Conservation (phyloP, 1,140 invertebrate species). For the Bemisia tabaci region DNA sequence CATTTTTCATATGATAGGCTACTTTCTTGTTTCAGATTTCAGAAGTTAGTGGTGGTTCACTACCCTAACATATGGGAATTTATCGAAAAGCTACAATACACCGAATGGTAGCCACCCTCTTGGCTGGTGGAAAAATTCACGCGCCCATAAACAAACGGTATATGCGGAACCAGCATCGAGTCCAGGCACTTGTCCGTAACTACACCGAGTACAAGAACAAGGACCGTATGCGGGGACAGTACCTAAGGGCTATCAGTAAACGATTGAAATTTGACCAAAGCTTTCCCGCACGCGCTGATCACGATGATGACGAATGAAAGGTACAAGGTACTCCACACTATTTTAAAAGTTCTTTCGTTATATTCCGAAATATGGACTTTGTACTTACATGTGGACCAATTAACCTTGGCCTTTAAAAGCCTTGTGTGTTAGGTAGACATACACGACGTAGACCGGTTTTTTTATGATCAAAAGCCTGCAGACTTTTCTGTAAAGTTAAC, state of each 20-base stretch:
- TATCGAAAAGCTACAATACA: not conserved
- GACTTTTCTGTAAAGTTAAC: too few species aligned
- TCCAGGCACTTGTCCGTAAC: not conserved
- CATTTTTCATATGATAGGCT: too few species aligned
- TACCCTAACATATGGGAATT: not conserved
- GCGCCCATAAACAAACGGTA: not conserved
- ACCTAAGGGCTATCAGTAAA: not conserved
- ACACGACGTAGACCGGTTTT: too few species aligned
- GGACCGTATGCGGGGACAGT: not conserved
- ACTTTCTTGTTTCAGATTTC: too few species aligned
- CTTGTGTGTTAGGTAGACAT: too few species aligned
- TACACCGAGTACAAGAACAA: not conserved
- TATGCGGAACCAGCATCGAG: not conserved
- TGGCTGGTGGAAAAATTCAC: not conserved
- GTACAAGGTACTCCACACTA: too few species aligned
- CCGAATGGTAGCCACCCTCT: not conserved
- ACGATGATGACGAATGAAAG: too few species aligned
- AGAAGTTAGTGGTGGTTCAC: not conserved
- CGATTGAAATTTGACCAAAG: not conserved
- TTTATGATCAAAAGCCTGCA: too few species aligned
- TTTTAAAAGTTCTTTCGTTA: too few species aligned
- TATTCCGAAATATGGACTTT: too few species aligned
- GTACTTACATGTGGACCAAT: too few species aligned
- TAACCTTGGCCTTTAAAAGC: too few species aligned
- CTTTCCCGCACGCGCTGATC: not conserved